Evolutionary conservation across 2,797 vertebrate genomes (phyloP).

Genomic region (Thripadectes ignobilis): DNA sequence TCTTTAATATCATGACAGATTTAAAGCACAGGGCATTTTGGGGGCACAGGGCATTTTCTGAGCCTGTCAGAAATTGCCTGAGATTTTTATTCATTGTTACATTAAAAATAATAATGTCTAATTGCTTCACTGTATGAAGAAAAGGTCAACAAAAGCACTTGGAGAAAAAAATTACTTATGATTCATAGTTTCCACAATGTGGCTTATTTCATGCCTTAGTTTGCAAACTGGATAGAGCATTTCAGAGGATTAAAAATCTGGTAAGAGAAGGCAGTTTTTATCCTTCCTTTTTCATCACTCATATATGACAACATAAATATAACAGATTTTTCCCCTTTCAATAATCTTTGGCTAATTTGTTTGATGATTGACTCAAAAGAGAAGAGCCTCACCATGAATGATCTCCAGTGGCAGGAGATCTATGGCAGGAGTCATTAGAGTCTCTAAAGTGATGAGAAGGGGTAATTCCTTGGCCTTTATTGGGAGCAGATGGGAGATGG

Average conservation of each 20-base stretch:
- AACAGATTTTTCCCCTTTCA: neutral
- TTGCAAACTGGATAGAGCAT: neutral
- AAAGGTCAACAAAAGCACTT: neutral
- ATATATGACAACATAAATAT: neutral
- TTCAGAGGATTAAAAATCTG: neutral
- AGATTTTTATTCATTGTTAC: neutral
- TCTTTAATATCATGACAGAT: neutral
- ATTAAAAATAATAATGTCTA: neutral
- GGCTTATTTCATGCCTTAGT: neutral
- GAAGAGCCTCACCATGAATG: neutral
- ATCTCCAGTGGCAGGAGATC: neutral
- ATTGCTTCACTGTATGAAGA: neutral
- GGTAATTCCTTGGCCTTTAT: neutral
- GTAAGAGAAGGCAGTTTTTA: neutral
- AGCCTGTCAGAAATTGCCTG: neutral
- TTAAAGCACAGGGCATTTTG: neutral
- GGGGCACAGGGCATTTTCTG: neutral
- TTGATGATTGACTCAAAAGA: neutral
- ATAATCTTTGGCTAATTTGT: neutral
- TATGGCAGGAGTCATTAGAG: neutral
- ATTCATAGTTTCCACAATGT: neutral
- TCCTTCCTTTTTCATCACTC: neutral
- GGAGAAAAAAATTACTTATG: neutral
- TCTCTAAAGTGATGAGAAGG: neutral
- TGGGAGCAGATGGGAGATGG: neutral